A percentile compares a stretch with the other conserved stretches of the same genome.
Evolutionary conservation across 2,797 vertebrate genomes (phyloP).

Genomic region (Petrocephalus sullivani): DNA sequence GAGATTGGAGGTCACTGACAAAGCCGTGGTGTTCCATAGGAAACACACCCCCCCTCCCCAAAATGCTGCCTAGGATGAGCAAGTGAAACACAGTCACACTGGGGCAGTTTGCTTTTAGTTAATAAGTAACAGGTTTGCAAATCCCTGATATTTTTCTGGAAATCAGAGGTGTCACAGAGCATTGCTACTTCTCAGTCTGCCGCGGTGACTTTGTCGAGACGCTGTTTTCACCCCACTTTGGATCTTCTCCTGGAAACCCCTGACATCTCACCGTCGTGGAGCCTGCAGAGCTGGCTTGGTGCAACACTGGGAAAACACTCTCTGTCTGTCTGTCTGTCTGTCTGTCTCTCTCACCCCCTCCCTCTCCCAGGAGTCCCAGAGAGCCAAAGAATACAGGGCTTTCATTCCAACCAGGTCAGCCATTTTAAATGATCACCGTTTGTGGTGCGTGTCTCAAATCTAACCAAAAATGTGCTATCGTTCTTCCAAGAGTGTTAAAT

Average conservation of each 20-base stretch:
- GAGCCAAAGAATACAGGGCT: background rate
- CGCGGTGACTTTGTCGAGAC: background rate
- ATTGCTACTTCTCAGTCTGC: background rate
- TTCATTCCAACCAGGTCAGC: background rate
- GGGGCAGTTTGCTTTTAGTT: conserved; percentile 8
- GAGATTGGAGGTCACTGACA: background rate
- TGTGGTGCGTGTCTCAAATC: background rate
- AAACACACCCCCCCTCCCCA: background rate
- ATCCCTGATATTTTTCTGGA: background rate
- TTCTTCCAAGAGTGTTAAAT: background rate
- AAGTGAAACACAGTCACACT: background rate
- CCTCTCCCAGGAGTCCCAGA: background rate
- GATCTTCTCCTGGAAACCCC: background rate
- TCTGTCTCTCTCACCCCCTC: no score
- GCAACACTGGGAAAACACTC: background rate
- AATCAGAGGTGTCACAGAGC: background rate
- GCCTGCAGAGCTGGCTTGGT: background rate
- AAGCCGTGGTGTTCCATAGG: background rate
- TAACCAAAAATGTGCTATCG: background rate
- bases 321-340: background rate
- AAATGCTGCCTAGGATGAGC: background rate
- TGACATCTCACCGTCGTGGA: background rate
- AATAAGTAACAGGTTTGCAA: conserved; percentile 14
- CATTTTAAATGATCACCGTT: background rate
- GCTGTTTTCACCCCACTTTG: background rate